Base-by-base conservation (phyloP, 1,140 invertebrate genomes). In the Ooceraea biroi region DNA sequence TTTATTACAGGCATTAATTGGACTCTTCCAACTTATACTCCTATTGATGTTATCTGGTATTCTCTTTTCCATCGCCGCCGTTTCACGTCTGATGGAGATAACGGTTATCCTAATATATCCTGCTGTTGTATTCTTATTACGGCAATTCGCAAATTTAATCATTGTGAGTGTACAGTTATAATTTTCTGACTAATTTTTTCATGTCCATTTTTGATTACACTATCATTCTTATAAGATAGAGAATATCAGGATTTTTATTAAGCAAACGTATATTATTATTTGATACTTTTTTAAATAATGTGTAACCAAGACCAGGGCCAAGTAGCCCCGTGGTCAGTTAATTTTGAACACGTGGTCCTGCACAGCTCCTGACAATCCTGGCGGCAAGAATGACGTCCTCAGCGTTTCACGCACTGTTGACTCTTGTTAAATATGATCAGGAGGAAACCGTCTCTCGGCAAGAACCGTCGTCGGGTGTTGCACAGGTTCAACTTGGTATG, bases 321-420 rank as follows among this genome's bases (percentile, higher is more conserved):
- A 60, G 11, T 61, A 90, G 83, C 84, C 77, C 68, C 85, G n/a
- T 85, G 88, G 72, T 85, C 84, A 91, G 90, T 90, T 91, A 91
- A 91, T 89, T 61, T 85, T 90, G 30, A 73, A 88, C 50, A 78
- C 89, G 46, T 90, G 84, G 85, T 65, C 88, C 30, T 86, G 69
- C 44, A 19, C 80, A 91, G 90, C 74, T 57, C 22, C 66, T 60
- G n/a, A 86, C 74, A 52, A 60, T 68, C 55, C 60, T 66, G 12
- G 73, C 10, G 25, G 60, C 57, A 69, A 57, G 0, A n/a, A 11
- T 61, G 27, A 77, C 69, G 14, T 48, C 41, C 3, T 36, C 11
- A 10, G 69, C 36, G 3, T 82, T 19, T 41, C 17, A 27, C 22
- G 71, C 55, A 57, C 48, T 85, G 0, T 69, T 5, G 7, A 48